These are phyloP conservation scores for Xiphophorus maculatus DNA, from an alignment of 2,113 vertebrate species.

Conservation along the genomic window DNA sequence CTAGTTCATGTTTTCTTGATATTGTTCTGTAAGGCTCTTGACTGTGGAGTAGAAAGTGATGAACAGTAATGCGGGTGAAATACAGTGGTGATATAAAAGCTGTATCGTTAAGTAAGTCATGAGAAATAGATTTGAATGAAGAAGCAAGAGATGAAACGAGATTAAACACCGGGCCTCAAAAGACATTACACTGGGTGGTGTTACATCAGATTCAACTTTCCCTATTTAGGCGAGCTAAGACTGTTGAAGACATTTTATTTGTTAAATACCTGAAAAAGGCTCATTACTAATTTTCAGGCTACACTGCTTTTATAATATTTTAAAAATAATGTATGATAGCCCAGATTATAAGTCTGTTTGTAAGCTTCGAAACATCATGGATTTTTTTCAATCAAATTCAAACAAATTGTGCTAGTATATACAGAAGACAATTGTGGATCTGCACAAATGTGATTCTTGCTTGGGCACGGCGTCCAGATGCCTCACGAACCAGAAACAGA, in stretches of 20 bases:
- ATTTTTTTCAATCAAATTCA: not conserved
- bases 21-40: constrained; percentile 22
- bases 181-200: too few relatives aligned
- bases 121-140: not conserved
- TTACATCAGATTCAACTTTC: too few relatives aligned
- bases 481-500: not conserved
- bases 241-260: too few relatives aligned
- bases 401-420: not conserved
- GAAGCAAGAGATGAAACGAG: too few relatives aligned
- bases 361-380: not conserved
- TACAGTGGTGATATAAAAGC: not conserved
- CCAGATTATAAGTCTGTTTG: not conserved
- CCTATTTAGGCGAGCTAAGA: too few relatives aligned
- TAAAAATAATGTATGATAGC: too few relatives aligned
- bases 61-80: not conserved
- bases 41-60: constrained; percentile 14
- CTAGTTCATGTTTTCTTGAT: constrained; percentile 18
- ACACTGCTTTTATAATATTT: too few relatives aligned
- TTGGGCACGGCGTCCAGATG: not conserved
- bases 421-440: not conserved
- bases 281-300: too few relatives aligned
- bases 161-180: too few relatives aligned
- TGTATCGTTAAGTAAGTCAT: not conserved
- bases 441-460: not conserved
- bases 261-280: too few relatives aligned